Conservation (phyloP, 2,888 invertebrate genomes). For the Brachyptera putata region DNA sequence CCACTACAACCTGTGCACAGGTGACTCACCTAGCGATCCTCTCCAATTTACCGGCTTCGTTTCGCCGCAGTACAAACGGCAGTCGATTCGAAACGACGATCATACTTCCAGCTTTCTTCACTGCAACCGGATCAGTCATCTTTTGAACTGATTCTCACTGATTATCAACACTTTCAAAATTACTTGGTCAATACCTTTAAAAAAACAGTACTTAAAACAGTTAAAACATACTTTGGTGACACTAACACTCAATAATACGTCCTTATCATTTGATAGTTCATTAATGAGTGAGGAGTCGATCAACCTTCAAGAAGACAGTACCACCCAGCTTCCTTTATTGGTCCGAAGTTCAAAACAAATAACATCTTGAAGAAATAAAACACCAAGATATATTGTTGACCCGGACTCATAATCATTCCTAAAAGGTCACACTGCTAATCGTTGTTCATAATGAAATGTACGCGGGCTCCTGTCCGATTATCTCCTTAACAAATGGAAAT, state of each 20-base stretch:
- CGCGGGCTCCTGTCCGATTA: no score
- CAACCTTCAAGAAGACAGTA: neutral
- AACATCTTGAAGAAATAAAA: neutral
- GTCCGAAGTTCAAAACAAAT: conserved; percentile 11
- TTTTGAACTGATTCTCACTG: neutral
- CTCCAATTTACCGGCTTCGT: conserved; percentile 67
- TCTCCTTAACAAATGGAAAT: no score
- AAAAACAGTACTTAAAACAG: no score
- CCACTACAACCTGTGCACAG: no score
- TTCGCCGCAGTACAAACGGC: conserved; percentile 78
- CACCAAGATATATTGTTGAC: conserved; percentile 2
- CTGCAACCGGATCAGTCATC: conserved; percentile 16
- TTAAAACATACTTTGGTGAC: neutral
- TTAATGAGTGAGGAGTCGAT: neutral
- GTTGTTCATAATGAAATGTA: neutral
- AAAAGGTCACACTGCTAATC: conserved; percentile 5
- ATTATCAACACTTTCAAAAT: neutral
- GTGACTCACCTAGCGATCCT: conserved; percentile 78
- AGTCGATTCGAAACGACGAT: conserved; percentile 88
- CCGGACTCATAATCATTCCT: conserved; percentile 11
- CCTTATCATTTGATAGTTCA: neutral
- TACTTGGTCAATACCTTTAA: no score
- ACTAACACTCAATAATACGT: neutral
- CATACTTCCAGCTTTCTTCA: conserved; percentile 46
- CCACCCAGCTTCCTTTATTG: neutral